Percentiles rank a stretch among this genome's conserved stretches.
phyloP scores from a whole-genome alignment of 2,797 vertebrate genomes.

The Triplophysa yarkandensis region DNA sequence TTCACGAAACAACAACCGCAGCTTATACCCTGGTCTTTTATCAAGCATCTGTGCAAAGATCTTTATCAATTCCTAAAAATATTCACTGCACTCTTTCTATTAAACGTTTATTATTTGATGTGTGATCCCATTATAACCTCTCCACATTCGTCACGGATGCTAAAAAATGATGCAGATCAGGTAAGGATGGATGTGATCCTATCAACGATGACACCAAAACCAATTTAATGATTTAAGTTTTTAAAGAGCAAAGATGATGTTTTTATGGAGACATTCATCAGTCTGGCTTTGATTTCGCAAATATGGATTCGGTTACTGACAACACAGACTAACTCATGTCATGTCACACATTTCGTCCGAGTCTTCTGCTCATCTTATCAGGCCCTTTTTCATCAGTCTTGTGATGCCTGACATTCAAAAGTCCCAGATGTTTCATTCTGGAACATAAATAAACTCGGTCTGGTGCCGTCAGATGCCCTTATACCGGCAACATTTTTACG shows the following conservation, averaged over 20 bases:
- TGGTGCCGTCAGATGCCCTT: not conserved
- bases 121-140: not conserved
- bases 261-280: not conserved
- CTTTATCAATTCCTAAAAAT: constrained; percentile 17
- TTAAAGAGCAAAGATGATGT: constrained; percentile 10
- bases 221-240: not conserved
- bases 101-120: not conserved
- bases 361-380: not conserved
- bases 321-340: not conserved
- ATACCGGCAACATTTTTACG: not conserved
- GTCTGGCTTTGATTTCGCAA: not conserved
- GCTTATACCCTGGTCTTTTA: constrained; percentile 6
- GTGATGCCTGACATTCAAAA: constrained; percentile 15
- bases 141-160: not conserved
- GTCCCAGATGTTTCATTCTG: constrained; percentile 5
- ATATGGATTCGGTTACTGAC: constrained; percentile 25
- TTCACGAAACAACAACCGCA: not conserved
- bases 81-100: not conserved
- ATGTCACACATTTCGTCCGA: not conserved
- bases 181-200: not conserved
- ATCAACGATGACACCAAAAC: not conserved
- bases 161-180: not conserved
- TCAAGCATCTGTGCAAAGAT: not conserved
- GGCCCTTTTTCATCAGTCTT: constrained; percentile 4
- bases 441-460: not conserved